Percentiles rank a stretch among this genome's conserved stretches.
phyloP scores from a whole-genome alignment of 2,888 invertebrate genomes.

The Tanytarsus gracilentus region DNA sequence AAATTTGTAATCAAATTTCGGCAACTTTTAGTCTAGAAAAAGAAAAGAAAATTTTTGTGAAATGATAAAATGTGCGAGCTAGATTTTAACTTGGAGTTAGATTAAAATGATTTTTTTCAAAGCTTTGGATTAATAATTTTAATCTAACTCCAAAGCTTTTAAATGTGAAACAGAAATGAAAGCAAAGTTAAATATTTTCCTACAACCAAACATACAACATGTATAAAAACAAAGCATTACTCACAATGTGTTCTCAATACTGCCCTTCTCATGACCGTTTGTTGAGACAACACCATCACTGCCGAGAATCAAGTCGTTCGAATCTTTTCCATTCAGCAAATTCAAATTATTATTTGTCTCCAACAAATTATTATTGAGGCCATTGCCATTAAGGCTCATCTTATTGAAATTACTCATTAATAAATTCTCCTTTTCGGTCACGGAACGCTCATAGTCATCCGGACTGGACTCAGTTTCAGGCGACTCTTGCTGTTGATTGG shows the following conservation, averaged over 20 bases:
- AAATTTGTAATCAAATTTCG: slow-evolving; percentile 19
- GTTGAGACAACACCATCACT: slow-evolving; percentile 4
- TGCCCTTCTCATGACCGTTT: slow-evolving; percentile 23
- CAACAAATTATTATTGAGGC: slow-evolving; percentile 17
- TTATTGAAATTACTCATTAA: slow-evolving; percentile 42
- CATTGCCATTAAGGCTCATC: slow-evolving; percentile 33
- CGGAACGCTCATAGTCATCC: slow-evolving; percentile 40
- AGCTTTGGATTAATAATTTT: no score
- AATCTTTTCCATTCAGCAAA: slow-evolving; percentile 10
- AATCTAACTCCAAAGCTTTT: background rate
- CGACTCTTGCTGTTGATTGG: slow-evolving; percentile 16
- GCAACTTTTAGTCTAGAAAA: slow-evolving; percentile 24
- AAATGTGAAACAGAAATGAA: background rate
- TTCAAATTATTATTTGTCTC: slow-evolving; percentile 26
- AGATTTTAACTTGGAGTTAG: background rate
- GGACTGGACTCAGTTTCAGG: no score
- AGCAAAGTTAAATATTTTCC: background rate
- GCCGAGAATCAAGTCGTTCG: background rate
- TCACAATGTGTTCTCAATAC: slow-evolving; percentile 27
- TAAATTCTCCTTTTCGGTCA: slow-evolving; percentile 42
- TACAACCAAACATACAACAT: background rate
- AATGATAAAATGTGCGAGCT: background rate
- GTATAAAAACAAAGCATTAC: background rate
- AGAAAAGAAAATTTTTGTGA: background rate
- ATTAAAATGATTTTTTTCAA: background rate